Base-by-base conservation (phyloP, 2,113 vertebrate genomes). In the Phycodurus eques region DNA sequence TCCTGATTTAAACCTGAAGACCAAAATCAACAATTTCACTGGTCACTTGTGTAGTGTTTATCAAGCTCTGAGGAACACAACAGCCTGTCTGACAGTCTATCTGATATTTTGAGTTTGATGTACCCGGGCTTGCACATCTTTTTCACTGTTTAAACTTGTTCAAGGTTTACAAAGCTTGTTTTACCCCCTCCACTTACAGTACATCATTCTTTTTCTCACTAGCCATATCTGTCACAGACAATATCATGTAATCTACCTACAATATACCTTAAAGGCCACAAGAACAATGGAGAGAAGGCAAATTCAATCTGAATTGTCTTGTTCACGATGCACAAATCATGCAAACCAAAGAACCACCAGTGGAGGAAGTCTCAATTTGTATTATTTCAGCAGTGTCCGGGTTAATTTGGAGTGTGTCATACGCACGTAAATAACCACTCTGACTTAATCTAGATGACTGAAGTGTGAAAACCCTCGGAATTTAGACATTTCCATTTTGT, bases 401-500 rank as follows among this genome's bases (percentile, higher is more conserved):
- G 62, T 46, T 22, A 20, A 65, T 63, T 63, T 63, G 10, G 17
- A 63, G 17, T 44, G 10, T 44, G 9, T 20, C 19, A 43, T 8
- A 44, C 10, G 22, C 42, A 19, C 39, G 10, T 43, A 64, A 46
- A 66, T 27, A 44, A 22, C 14, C 43, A 47, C n/a, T 31, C 20
- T 8, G 44, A 10, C 7, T 66, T 49, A 8, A 31, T 66, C 20
- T 46, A 43, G n/a, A 47, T 17, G n/a, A 66, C 43, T 47, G 42
- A 66, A 66, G 63, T 44, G 42, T 27, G 42, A 46, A 66, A 66
- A 47, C n/a, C n/a, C 64, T 31, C 5, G 5, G 43, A 27, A 66
- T 46, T 27, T 14, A 27, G 43, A 47, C 64, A 66, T 66, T 65
- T 44, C n/a, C 62, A 46, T 65, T 66, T 66, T 47, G 64, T 31